These are phyloP conservation scores for Sericinus montela DNA, from an alignment of 2,888 invertebrate species.

Conservation along the genomic window DNA sequence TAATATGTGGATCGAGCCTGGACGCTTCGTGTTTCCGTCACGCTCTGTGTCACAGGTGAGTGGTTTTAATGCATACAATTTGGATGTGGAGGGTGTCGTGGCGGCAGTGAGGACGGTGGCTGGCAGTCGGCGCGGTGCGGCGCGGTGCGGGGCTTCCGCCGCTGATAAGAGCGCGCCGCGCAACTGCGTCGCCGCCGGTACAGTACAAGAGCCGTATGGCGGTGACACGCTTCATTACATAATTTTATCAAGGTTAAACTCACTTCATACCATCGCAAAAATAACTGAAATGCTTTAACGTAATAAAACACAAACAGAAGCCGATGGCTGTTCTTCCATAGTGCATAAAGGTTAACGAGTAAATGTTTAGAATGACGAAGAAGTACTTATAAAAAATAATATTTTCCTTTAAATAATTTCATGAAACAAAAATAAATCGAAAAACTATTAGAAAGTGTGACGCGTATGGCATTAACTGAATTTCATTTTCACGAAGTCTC, in stretches of 20 bases:
- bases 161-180: neutral
- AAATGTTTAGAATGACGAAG: neutral
- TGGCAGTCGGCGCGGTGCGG: constrained; percentile 12
- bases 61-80: neutral
- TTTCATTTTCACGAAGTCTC: too few relatives aligned
- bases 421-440: too few relatives aligned
- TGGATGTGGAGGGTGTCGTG: constrained; percentile 32
- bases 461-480: too few relatives aligned
- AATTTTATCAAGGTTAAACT: constrained; percentile 9
- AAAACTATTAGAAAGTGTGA: too few relatives aligned
- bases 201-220: neutral
- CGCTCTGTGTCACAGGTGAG: neutral
- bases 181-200: neutral
- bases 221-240: constrained; percentile 9
- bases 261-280: constrained; percentile 7
- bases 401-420: too few relatives aligned
- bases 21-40: neutral
- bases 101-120: constrained; percentile 1
- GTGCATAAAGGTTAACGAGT: too few relatives aligned
- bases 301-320: neutral
- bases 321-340: neutral
- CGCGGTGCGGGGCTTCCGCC: constrained; percentile 12
- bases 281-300: constrained; percentile 1
- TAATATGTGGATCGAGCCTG: too few relatives aligned
- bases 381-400: too few relatives aligned